Evolutionary conservation across 2,888 invertebrate species (phyloP), one percentile per base, ranked within the genome.

Genomic region (Drosophila kokeensis): DNA sequence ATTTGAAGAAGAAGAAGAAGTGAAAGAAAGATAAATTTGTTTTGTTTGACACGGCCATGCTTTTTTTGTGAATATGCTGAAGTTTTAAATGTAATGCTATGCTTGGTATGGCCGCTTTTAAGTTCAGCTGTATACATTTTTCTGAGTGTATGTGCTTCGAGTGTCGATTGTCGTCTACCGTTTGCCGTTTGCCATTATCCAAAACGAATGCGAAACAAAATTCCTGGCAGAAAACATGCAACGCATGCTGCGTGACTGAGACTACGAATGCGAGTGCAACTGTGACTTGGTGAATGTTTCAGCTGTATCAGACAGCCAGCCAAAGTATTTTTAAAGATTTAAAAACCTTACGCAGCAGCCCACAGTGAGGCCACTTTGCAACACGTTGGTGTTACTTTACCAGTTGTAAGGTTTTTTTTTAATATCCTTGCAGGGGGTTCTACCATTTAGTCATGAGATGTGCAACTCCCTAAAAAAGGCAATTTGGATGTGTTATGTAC

Each of bases 191-290:
- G 80, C 88, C 88, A 82, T 85, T 84, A 87, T 89, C 88, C 77
- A 89, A 85, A 85, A 70, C 90, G 83, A 85, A 85, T 85, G 80
- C 86, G 90, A 89, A 87, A 82, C 90, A 83, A 77, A 85, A 85
- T 85, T 89, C 90, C 88, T 73, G 85, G 70, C 71, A 69, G 69
- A 83, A 82, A 89, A 89, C 83, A 89, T 76, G 83, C 85, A 87
- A 82, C 85, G 82, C 82, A 82, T 89, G 57, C 87, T 67, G 76
- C 73, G 77, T 77, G 60, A 63, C 48, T 40, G 50, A 27, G 18
- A 45, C 62, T 53, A 36, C 29, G 55, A 42, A 10, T 30, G 57
- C 57, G 42, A 42, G 21, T 57, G 53, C 53, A 24, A 58, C 67
- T 42, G 34, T 6, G 50, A 53, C 61, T 49, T 49, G 49, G 24